Percentiles rank a stretch among this genome's conserved stretches.
Evolutionary conservation across 37 sponge, comb jelly and placozoan species (phyloP).

Genomic region (Ianthella basta): DNA sequence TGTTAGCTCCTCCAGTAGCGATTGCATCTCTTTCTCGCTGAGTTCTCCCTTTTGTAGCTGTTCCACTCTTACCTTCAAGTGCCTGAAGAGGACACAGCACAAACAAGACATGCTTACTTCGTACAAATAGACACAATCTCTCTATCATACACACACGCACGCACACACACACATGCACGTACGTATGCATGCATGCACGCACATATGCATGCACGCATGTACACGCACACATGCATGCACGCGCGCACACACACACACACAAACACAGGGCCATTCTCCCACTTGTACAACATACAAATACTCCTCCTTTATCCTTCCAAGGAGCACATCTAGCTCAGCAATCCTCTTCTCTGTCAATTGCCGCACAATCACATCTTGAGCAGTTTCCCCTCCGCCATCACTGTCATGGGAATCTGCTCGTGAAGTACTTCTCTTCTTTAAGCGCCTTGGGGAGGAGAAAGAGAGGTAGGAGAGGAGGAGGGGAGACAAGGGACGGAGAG

Average conservation of each 20-base stretch:
- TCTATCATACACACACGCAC: not conserved
- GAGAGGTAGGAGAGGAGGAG: not conserved
- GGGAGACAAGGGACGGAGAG: not conserved
- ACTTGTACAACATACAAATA: conserved; percentile 50
- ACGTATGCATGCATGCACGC: conserved; percentile 18
- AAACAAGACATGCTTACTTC: too few relatives aligned
- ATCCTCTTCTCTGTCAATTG: conserved; percentile 83
- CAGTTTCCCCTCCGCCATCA: conserved; percentile 49
- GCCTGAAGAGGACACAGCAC: not conserved
- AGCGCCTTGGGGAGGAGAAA: not conserved
- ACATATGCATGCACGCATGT: not conserved
- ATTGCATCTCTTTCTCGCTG: conserved; percentile 14
- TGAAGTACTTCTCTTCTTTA: not conserved
- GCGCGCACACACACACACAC: conserved; percentile 31
- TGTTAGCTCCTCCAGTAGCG: not conserved
- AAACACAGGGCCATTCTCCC: not conserved
- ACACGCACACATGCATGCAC: conserved; percentile 1
- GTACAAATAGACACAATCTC: too few relatives aligned
- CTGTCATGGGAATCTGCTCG: not conserved
- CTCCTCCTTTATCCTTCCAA: conserved; percentile 56
- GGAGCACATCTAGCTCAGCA: conserved; percentile 52
- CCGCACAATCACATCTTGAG: conserved; percentile 84
- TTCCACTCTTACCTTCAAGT: not conserved
- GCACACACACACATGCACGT: conserved; percentile 17
- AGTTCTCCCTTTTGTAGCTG: conserved; percentile 1